Evolutionary conservation across 2,797 vertebrate species (phyloP), one percentile per base, ranked within the genome.

Genomic region (Brotula barbata): DNA sequence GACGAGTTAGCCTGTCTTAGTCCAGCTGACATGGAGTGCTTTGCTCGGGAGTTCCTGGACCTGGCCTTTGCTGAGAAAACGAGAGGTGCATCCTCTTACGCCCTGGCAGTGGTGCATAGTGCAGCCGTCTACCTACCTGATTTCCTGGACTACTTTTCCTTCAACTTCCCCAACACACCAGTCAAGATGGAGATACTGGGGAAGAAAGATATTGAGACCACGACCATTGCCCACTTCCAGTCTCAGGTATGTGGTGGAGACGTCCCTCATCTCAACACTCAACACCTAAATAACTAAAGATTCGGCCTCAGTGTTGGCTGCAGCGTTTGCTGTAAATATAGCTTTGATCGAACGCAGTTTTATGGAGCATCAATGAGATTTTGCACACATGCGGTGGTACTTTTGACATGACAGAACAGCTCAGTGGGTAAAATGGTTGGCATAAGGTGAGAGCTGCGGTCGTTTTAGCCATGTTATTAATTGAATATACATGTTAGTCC

Each of bases 181-280:
- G 97, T 99, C 76, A 99, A 99, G 90, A 95, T 99, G 95, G 97
- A 99, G 92, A 94, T 98, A 73, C 85, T 99, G 85, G 97, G 96
- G 81, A 99, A 99, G 92, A 99, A 99, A 82, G 97, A 99, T 88
- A 99, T 99, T 17, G 96, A 98, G 90, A 99, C 97, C 36, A 99
- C 96, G 54, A 98, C 96, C 1, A 99, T 99, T 81, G 93, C 94
- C 73, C 96, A 94, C 85, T 99, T 99, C 89, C 96, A 98, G 88
- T 92, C 95, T 92, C 97, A 98, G 96, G 97, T 99, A 71, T 10
- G 72, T 69, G n/a, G n/a, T n/a, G n/a, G n/a, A n/a, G n/a, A n/a
- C n/a, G n/a, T n/a, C n/a, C n/a, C n/a, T n/a, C n/a, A n/a, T n/a
- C n/a, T n/a, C n/a, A n/a, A n/a, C n/a, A n/a, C n/a, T n/a, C n/a